Conservation (phyloP, 2,797 vertebrate genomes). For the Molossus alvarezi region DNA sequence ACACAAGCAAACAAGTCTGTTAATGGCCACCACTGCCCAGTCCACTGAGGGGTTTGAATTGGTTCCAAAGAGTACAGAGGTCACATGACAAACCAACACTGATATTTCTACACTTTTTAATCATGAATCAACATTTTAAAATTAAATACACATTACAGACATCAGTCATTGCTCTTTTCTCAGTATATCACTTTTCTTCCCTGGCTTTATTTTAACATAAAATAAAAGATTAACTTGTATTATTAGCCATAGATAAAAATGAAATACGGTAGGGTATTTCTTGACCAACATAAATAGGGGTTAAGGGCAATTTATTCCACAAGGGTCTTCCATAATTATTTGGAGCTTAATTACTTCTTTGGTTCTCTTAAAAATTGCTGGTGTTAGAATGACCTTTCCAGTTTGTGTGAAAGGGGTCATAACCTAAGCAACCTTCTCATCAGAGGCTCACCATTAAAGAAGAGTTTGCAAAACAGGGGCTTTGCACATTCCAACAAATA, state of each 20-base stretch:
- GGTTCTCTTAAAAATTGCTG: constrained; percentile 78
- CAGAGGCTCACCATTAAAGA: constrained; percentile 35
- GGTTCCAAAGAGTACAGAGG: background rate
- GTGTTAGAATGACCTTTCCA: constrained; percentile 72
- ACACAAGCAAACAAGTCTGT: background rate
- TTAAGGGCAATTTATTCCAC: constrained; percentile 61
- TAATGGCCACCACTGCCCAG: background rate
- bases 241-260: constrained; percentile 61
- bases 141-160: background rate
- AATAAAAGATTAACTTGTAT: background rate
- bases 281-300: constrained; percentile 53
- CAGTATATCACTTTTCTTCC: constrained; percentile 22
- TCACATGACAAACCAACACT: background rate
- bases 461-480: background rate
- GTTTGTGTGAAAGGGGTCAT: constrained; percentile 52
- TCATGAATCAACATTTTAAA: constrained; percentile 19
- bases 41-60: background rate
- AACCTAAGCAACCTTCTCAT: constrained; percentile 72
- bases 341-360: constrained; percentile 83
- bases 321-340: constrained; percentile 78
- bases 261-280: constrained; percentile 67
- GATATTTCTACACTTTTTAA: background rate
- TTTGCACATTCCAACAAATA: background rate
- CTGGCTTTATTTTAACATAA: constrained; percentile 58
- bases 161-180: background rate